Evolutionary conservation across 2,113 vertebrate species (phyloP).

Genomic region (Phalacrocorax brasilianus): DNA sequence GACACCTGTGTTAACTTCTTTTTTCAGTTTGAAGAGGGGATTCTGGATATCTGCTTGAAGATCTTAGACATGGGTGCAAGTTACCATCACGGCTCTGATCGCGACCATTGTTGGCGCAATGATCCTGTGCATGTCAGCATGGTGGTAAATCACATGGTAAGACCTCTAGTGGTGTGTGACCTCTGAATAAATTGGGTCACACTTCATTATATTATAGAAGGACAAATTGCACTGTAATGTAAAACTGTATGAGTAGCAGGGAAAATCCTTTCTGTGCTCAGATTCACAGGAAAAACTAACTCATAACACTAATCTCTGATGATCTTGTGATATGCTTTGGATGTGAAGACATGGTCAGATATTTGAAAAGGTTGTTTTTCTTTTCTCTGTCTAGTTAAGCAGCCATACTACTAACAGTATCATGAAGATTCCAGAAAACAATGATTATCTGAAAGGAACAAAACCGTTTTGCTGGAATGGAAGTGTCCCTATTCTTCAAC

Average conservation of each 20-base stretch:
- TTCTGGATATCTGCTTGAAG: constrained; percentile 62
- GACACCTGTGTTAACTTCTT: neutral
- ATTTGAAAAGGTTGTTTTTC: neutral
- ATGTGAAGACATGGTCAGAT: rapidly evolving
- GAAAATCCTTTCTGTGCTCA: neutral
- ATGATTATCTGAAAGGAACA: constrained; percentile 42
- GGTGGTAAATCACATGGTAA: constrained; percentile 62
- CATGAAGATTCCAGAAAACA: constrained; percentile 54
- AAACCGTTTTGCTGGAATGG: constrained; percentile 53
- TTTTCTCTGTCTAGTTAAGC: constrained; percentile 24
- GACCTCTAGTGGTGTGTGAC: neutral
- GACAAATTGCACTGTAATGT: neutral
- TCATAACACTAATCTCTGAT: neutral
- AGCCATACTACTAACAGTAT: constrained; percentile 48
- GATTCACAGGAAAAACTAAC: neutral
- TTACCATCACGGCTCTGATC: constrained; percentile 35
- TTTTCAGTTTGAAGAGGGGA: constrained; percentile 62
- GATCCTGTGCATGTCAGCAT: constrained; percentile 57
- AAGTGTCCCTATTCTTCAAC: constrained; percentile 32
- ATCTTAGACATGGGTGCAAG: constrained; percentile 55
- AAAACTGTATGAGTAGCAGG: neutral
- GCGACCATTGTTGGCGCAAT: constrained; percentile 50
- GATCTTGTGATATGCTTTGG: neutral
- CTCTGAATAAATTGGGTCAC: neutral
- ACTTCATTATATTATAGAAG: neutral